Conservation (phyloP, 2,797 vertebrate genomes). For the Malurus splendens region DNA sequence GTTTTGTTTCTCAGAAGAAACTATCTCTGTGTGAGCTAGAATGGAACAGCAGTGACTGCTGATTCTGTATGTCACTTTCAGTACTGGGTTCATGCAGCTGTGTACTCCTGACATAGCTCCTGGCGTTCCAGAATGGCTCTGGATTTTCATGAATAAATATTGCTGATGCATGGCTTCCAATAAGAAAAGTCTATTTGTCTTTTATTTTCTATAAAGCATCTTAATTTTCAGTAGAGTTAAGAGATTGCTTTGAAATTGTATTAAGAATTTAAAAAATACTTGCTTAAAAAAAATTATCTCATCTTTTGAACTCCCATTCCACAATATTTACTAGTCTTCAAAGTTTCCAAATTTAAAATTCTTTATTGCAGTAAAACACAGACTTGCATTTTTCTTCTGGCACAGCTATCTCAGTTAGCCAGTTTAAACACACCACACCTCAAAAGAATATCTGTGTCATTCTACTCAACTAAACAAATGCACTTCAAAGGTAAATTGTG, state of each 20-base stretch:
- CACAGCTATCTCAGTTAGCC: background rate
- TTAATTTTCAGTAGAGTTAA: background rate
- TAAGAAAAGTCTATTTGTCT: background rate
- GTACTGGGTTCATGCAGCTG: background rate
- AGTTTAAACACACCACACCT: background rate
- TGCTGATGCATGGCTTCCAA: background rate
- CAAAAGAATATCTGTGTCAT: background rate
- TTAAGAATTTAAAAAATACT: background rate
- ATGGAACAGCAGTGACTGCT: background rate
- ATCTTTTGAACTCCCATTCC: background rate
- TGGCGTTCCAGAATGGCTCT: background rate
- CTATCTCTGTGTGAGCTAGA: background rate
- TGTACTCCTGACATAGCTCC: background rate
- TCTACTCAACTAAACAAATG: background rate
- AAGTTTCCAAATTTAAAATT: background rate
- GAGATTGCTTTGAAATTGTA: background rate
- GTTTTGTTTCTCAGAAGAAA: background rate
- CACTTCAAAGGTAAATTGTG: background rate
- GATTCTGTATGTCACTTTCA: background rate
- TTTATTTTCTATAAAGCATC: background rate
- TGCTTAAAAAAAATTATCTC: background rate
- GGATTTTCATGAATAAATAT: background rate
- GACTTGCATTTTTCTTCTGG: background rate
- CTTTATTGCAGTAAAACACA: background rate
- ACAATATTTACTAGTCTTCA: background rate